These are phyloP conservation scores for Labeo rohita DNA, from an alignment of 2,113 vertebrate species.

Conservation along the genomic window DNA sequence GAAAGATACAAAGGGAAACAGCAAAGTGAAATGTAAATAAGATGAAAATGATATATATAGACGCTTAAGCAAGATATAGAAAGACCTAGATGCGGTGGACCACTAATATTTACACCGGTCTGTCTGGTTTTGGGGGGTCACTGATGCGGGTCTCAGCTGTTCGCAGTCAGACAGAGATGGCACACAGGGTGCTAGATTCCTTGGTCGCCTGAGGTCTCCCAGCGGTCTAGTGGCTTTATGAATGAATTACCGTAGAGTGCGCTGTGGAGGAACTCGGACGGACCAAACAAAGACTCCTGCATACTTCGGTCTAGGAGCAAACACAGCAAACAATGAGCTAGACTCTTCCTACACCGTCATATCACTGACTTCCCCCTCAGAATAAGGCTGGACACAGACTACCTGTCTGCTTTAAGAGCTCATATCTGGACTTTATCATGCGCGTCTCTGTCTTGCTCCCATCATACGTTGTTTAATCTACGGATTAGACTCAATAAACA, in stretches of 20 bases:
- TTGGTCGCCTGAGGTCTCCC: not conserved
- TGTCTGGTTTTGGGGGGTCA: constrained; percentile 31
- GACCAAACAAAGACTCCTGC: constrained; percentile 31
- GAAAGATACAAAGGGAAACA: not conserved
- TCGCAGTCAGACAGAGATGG: constrained; percentile 30
- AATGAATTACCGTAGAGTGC: constrained; percentile 7
- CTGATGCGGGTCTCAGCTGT: constrained; percentile 49
- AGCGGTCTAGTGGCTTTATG: constrained; percentile 29
- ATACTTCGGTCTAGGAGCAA: constrained; percentile 26
- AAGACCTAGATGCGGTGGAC: not conserved
- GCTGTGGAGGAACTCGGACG: constrained; percentile 8
- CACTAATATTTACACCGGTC: not conserved
- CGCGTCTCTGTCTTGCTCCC: not conserved
- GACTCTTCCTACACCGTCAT: not conserved
- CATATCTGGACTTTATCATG: constrained; percentile 29
- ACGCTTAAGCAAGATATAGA: not conserved
- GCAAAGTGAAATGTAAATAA: not conserved
- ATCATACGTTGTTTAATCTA: not conserved
- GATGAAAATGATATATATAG: not conserved
- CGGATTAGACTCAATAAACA: not conserved
- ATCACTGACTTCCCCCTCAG: not conserved
- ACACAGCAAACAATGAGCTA: constrained; percentile 31
- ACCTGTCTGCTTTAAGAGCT: constrained; percentile 23
- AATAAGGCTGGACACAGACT: not conserved
- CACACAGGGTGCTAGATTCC: constrained; percentile 35